Evolutionary conservation across 2,888 invertebrate genomes (phyloP), one percentile per base, ranked within the genome.

Genomic region (Orchesella flavescens): DNA sequence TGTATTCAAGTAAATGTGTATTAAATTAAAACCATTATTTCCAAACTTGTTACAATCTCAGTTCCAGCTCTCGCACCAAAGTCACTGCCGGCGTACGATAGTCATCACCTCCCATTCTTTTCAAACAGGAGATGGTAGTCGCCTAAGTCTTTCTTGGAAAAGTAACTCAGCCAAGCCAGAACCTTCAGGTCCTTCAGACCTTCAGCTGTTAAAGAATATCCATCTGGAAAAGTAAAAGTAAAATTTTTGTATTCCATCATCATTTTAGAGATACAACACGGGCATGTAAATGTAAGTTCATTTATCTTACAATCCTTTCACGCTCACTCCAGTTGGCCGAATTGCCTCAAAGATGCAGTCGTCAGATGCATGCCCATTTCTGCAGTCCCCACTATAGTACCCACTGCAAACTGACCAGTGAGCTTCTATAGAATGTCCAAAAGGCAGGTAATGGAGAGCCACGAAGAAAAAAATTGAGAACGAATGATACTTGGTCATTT

Each of bases 241-340:
- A n/a, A n/a, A n/a, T n/a, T n/a, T n/a, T n/a, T n/a, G n/a, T n/a
- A n/a, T n/a, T n/a, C n/a, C n/a, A n/a, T n/a, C n/a, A n/a, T n/a
- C n/a, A n/a, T n/a, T n/a, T n/a, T n/a, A n/a, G n/a, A n/a, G n/a
- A n/a, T n/a, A n/a, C n/a, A n/a, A n/a, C n/a, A n/a, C n/a, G n/a
- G n/a, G n/a, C n/a, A n/a, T n/a, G n/a, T n/a, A n/a, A n/a, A n/a
- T n/a, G n/a, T n/a, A n/a, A n/a, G n/a, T n/a, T n/a, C n/a, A n/a
- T n/a, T n/a, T n/a, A n/a, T n/a, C 71, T 71, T 71, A 71, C 71
- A 71, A 23, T 71, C 71, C 71, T 23, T 53, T 55, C 24, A 71
- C 71, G 34, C 55, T 71, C 1, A 21, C 71, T 15, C 23, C 23
- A 21, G n/a, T 24, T 5, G 71, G 55, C 1, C 23, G 2, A 12